Percentiles rank a stretch among this genome's conserved stretches.
Evolutionary conservation across 1,140 invertebrate species (phyloP).

Genomic region (Platorchestia sp.): DNA sequence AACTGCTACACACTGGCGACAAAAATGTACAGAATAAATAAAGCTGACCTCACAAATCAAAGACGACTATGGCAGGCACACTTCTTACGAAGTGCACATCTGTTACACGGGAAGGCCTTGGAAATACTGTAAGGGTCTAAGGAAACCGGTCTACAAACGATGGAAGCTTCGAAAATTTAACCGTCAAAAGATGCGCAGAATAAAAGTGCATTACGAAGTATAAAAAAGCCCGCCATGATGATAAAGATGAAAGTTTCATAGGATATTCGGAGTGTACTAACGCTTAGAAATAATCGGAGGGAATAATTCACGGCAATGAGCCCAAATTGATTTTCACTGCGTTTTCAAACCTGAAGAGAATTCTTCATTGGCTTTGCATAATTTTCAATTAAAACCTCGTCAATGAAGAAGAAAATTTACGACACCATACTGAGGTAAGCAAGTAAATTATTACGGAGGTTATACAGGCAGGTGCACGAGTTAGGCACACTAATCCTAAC

Average conservation of each 20-base stretch:
- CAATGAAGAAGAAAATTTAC: background rate
- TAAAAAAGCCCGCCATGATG: background rate
- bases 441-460: background rate
- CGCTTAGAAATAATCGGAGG: background rate
- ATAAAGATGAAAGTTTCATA: background rate
- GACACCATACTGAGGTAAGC: background rate
- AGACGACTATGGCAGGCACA: background rate
- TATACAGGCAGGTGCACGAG: background rate
- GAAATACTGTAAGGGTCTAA: background rate
- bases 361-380: background rate
- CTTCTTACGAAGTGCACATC: background rate
- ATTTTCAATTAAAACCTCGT: background rate
- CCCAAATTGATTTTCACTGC: background rate
- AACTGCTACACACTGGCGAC: background rate
- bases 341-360: background rate
- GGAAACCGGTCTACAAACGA: background rate
- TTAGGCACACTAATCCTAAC: background rate
- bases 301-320: background rate
- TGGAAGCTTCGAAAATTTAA: background rate
- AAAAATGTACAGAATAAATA: background rate
- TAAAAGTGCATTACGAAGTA: background rate
- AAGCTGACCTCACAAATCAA: background rate
- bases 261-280: background rate
- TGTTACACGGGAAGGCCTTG: background rate
- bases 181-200: background rate